A percentile compares a stretch with the other conserved stretches of the same genome.
Evolutionary conservation across 2,113 vertebrate genomes (phyloP).

Genomic region (Oncorhynchus clarkii): DNA sequence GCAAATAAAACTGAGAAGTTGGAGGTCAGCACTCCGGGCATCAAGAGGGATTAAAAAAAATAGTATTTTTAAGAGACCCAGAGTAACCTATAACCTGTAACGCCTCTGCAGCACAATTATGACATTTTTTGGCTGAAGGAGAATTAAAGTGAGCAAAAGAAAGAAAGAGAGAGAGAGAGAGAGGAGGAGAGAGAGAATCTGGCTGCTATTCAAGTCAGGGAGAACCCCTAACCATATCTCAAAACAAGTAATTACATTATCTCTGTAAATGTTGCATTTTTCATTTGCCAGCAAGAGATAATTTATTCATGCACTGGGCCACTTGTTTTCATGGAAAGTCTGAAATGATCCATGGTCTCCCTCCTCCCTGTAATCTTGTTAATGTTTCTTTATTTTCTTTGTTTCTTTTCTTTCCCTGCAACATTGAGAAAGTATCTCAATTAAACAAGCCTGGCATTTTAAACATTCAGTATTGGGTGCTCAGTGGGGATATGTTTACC

Average conservation of each 20-base stretch:
- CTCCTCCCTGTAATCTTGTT: slow-evolving; percentile 36
- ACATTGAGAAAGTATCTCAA: slow-evolving; percentile 16
- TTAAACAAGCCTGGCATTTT: slow-evolving; percentile 24
- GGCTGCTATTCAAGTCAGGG: slow-evolving; percentile 21
- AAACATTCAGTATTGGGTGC: slow-evolving; percentile 24
- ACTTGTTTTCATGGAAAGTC: slow-evolving; percentile 32
- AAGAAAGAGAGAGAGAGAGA: background rate
- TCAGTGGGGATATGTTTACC: slow-evolving; percentile 20
- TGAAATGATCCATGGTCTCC: slow-evolving; percentile 46
- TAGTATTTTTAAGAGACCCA: background rate
- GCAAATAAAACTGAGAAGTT: background rate
- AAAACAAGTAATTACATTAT: slow-evolving; percentile 49
- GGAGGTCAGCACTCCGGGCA: background rate
- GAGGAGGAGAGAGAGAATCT: background rate
- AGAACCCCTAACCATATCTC: slow-evolving; percentile 27
- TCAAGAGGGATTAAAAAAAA: background rate
- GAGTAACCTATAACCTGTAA: background rate
- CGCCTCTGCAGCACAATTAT: slow-evolving; percentile 4
- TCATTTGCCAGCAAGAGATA: slow-evolving; percentile 37
- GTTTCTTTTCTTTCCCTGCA: slow-evolving; percentile 11
- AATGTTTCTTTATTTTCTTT: slow-evolving; percentile 16
- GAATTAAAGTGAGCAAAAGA: too few species aligned
- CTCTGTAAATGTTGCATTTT: slow-evolving; percentile 49
- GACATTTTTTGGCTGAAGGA: too few species aligned
- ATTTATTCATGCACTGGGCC: slow-evolving; percentile 46